Evolutionary conservation across 2,797 vertebrate species (phyloP).

Genomic region (Gymnopithys bicolor): DNA sequence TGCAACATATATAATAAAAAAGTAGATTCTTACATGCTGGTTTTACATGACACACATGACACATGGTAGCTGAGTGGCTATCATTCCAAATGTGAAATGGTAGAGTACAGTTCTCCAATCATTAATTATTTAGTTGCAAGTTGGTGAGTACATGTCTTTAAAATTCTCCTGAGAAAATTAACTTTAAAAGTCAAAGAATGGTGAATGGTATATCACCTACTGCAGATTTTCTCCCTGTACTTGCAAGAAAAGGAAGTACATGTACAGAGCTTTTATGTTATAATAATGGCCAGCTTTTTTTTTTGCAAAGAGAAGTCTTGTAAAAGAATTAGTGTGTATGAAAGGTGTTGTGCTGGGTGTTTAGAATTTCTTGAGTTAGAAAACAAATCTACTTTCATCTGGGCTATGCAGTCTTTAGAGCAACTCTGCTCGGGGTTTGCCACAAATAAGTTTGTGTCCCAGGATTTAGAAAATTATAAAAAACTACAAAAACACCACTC

Average conservation of each 20-base stretch:
- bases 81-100: background rate
- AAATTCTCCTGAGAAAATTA: background rate
- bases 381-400: background rate
- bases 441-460: background rate
- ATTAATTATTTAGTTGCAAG: constrained; percentile 7
- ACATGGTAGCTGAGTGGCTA: background rate
- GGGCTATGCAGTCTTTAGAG: background rate
- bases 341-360: background rate
- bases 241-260: background rate
- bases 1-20: background rate
- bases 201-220: background rate
- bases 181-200: background rate
- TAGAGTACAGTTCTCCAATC: background rate
- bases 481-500: background rate
- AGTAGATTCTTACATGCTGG: background rate
- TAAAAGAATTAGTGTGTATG: background rate
- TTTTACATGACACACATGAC: background rate
- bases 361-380: background rate
- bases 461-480: background rate
- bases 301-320: background rate
- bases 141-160: background rate
- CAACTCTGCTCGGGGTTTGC: background rate
- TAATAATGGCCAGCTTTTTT: background rate
- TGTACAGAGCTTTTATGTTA: background rate
- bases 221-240: background rate